Base-by-base conservation (phyloP, 92 coral and sea anemone species). In the Galaxea fascicularis region DNA sequence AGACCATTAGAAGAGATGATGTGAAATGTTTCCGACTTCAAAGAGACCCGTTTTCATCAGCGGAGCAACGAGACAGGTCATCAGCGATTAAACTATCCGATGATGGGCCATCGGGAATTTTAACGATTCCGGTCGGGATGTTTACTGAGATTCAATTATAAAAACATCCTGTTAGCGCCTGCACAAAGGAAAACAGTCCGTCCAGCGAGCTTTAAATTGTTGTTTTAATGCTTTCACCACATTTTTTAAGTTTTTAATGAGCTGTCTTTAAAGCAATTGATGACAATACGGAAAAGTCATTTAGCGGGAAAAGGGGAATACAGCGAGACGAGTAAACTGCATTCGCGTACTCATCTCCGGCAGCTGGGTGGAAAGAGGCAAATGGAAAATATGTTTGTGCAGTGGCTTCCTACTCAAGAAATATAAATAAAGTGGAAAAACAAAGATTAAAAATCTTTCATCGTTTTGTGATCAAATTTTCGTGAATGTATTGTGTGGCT, bases 121-220 rank as follows among this genome's bases (percentile, higher is more conserved):
- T 39, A 71, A 35, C 66, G 15, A 82, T 71, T 69, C 10, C 67
- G 51, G 51, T 20, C 82, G 21, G 21, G 73, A 30, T 59, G 41
- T 75, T 75, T 88, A 45, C 79, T 18, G 77, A 41, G 45, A 79
- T 86, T 52, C 51, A 54, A 89, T 69, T 77, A 45, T 86, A 73
- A 70, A 82, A 83, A 77, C 91, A 83, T 83, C 67, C 75, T 83
- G 52, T 82, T 76, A 83, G 82, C 87, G 87, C 82, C 82, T 56
- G 35, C 39, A 56, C 53, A 83, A 73, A 62, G 87, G 62, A 74
- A 63, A 74, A 83, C 60, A 47, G 11, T 25, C 64, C 71, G 41
- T 64, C 24, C 49, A 72, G n/a, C 16, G 27, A 12, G 59, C 10
- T 29, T 3, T n/a, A 25, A 41, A 45, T 41, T 57, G 64, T 73